These are phyloP conservation scores for Disparrhopalites patrizii DNA, from an alignment of 2,888 invertebrate species.

Conservation along the genomic window DNA sequence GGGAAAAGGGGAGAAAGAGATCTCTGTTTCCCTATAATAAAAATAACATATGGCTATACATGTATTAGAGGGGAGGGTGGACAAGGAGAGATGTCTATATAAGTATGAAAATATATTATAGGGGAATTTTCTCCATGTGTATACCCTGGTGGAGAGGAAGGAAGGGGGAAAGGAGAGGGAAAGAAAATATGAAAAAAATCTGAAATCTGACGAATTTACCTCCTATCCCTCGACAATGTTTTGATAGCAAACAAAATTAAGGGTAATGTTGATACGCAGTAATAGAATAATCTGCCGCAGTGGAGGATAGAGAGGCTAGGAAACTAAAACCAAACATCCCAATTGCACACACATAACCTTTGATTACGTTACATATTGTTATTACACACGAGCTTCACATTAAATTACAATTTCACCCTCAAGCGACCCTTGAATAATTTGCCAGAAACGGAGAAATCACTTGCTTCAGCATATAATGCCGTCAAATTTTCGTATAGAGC, in stretches of 20 bases:
- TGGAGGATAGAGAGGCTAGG: no score
- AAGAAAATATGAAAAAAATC: slow-evolving; percentile 33
- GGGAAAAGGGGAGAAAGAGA: no score
- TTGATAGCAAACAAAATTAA: slow-evolving; percentile 65
- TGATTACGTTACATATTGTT: slow-evolving; percentile 28
- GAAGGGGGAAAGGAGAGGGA: neutral
- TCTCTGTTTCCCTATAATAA: no score
- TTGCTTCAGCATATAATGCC: slow-evolving; percentile 11
- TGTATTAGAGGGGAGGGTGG: no score
- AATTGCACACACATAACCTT: slow-evolving; percentile 50
- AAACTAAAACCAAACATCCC: slow-evolving; percentile 51
- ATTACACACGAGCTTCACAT: slow-evolving; percentile 32
- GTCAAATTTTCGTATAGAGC: no score
- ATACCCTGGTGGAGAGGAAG: neutral
- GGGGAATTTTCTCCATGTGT: neutral
- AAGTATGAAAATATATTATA: no score
- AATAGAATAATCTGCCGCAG: slow-evolving; percentile 62
- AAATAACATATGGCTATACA: no score
- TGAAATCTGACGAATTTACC: slow-evolving; percentile 25
- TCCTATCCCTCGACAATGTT: slow-evolving; percentile 53
- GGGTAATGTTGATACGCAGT: slow-evolving; percentile 64
- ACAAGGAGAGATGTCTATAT: no score
- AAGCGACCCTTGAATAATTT: slow-evolving; percentile 29
- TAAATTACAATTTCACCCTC: slow-evolving; percentile 36
- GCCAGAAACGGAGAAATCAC: slow-evolving; percentile 17